Evolutionary conservation across 1,140 invertebrate genomes (phyloP), one percentile per base, ranked within the genome.

Genomic region (Plodia interpunctella): DNA sequence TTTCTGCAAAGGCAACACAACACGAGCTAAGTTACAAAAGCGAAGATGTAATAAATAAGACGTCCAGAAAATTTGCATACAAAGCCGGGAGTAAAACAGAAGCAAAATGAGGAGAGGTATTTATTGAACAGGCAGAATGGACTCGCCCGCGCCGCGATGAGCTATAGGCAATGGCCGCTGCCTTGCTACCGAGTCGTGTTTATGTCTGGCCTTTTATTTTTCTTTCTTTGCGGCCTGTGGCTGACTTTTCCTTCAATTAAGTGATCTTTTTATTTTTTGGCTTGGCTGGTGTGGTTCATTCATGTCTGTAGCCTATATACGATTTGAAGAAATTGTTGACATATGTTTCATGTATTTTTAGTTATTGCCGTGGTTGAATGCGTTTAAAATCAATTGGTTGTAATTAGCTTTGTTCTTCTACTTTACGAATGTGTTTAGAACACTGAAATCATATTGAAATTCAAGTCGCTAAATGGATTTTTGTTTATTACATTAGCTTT

Each of bases 1-100:
- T 25, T 15, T 15, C 10, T 15, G 13, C n/a, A 44, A n/a, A 15
- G 38, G 13, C 10, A 44, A 44, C 15, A 6, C 38, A 10, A 49
- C 18, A 57, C 19, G n/a, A 56, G 13, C 35, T 3, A 30, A 9
- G 4, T 44, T 21, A 35, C 38, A 44, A 44, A 15, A 44, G 10
- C 38, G 15, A 44, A 44, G 38, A 13, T 62, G 18, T 59, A 66
- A 69, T 68, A 73, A 73, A 70, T 69, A 66, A 66, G 63, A 67
- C 59, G 68, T 72, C 50, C 53, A 54, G 30, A 49, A 70, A 74
- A 79, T 83, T 70, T 83, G 70, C 78, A 80, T 79, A 83, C 76
- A 81, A 83, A 78, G 74, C 62, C 60, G 62, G 60, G 59, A 73
- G 55, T 52, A 66, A 72, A 72, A 72, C 70, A 78, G 72, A 76